Evolutionary conservation across 2,113 vertebrate species (phyloP).

Genomic region (Upupa epops): DNA sequence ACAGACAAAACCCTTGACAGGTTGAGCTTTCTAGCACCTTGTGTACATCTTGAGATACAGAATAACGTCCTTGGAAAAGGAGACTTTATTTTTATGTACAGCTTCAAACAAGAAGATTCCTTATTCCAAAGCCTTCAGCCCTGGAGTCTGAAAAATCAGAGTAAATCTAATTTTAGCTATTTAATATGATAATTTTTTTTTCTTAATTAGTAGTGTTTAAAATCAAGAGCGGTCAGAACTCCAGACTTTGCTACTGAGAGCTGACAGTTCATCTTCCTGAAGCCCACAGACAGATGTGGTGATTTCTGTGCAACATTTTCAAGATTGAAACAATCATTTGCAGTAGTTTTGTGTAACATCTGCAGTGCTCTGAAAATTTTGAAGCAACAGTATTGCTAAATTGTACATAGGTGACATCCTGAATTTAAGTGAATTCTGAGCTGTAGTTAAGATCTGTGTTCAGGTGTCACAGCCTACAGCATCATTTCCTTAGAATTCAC

Average conservation of each 20-base stretch:
- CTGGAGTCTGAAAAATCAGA: not conserved
- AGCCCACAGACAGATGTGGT: not conserved
- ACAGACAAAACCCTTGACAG: not conserved
- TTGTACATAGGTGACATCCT: fast-evolving
- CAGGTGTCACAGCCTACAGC: not conserved
- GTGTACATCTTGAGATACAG: not conserved
- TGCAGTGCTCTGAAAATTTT: not conserved
- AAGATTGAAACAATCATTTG: not conserved
- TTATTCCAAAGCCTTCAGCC: not conserved
- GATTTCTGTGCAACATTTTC: not conserved
- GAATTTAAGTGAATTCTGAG: not conserved
- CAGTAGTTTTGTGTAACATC: not conserved
- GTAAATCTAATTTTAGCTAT: not conserved
- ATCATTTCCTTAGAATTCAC: not conserved
- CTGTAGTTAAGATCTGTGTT: not conserved
- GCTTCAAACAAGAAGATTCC: not conserved
- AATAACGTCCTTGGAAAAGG: not conserved
- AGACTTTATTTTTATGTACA: not conserved
- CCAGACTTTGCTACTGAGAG: not conserved
- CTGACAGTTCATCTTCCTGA: not conserved
- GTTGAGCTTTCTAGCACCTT: not conserved
- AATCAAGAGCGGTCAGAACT: not conserved
- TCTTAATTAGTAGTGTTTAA: not conserved
- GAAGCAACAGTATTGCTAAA: not conserved
- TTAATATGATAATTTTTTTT: not conserved